Base-by-base conservation (phyloP, 1,140 invertebrate species). In the Berghia stephanieae region DNA sequence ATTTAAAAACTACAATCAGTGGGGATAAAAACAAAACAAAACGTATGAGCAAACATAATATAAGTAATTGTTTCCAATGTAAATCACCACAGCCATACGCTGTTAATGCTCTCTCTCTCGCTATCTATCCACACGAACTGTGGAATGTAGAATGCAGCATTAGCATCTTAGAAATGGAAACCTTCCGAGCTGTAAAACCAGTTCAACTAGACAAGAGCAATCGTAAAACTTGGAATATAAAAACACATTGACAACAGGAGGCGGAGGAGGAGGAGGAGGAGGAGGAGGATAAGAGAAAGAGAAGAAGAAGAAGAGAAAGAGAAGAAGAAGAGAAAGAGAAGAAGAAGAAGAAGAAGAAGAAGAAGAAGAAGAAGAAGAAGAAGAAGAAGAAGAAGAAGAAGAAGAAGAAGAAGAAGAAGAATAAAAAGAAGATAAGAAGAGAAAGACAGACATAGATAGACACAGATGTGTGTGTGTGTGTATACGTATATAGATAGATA, bases 281-380 rank as follows among this genome's bases (percentile, higher is more conserved):
- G 68, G n/a, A 43, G 46, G 36, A 71, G 36, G 46, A 43, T 43
- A 24, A 71, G 68, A 71, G 44, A 73, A 10, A 73, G 71, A 73
- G 71, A 55, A 27, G 49, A 44, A 72, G 69, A 72, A n/a, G 49
- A n/a, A 72, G 40, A 72, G 40, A 72, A n/a, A 72, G 67, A 69
- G 34, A 69, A 38, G 40, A 38, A 36, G 34, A 38, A 69, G 36
- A 69, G 0, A 73, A 18, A 46, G 2, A 73, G 2, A 49, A n/a
- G 38, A 3, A 55, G n/a, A 52, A 18, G 55, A 3, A 73, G 46
- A 38, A n/a, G 38, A 34, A 74, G n/a, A 38, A 34, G 24, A 18
- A 31, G 18, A 71, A 13, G 44, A 31, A 73, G 2, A 73, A 27
- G 4, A 4, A 46, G 49, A 57, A 46, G 66, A 36, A 2, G 72